Evolutionary conservation across 2,888 invertebrate species (phyloP).

Genomic region (Dolichopus griseipennis): DNA sequence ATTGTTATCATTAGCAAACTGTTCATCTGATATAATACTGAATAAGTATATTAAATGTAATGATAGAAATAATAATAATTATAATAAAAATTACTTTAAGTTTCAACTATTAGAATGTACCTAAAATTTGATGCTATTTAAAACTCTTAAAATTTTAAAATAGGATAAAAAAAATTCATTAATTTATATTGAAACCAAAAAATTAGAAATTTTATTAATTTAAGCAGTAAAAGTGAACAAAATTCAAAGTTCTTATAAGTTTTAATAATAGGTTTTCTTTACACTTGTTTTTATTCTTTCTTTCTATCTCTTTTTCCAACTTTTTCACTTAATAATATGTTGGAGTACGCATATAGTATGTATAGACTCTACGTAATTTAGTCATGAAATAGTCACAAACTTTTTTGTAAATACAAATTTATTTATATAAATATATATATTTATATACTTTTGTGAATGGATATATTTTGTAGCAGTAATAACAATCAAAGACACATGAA

Average conservation of each 20-base stretch:
- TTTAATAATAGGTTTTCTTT: neutral
- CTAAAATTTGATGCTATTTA: too few species aligned
- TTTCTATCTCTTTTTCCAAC: too few species aligned
- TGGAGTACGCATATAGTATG: too few species aligned
- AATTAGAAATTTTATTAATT: conserved; percentile 3
- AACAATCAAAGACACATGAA: conserved; percentile 2
- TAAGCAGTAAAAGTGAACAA: neutral
- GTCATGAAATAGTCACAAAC: neutral
- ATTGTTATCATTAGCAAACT: neutral
- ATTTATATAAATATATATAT: too few species aligned
- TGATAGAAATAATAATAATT: neutral
- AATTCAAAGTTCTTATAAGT: neutral
- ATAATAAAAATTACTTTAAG: neutral
- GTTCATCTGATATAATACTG: neutral
- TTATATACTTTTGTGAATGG: too few species aligned
- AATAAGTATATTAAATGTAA: neutral
- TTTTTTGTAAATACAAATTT: neutral
- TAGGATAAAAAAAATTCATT: too few species aligned
- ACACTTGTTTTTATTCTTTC: neutral
- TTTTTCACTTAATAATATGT: too few species aligned
- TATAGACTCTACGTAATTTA: neutral
- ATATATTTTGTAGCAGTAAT: neutral
- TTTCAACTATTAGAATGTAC: neutral
- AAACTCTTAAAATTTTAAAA: too few species aligned
- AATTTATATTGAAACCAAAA: neutral